A percentile compares a stretch with the other conserved stretches of the same genome.
Conservation (phyloP, 1,140 invertebrate genomes). For the Rhynchophorus ferrugineus region DNA sequence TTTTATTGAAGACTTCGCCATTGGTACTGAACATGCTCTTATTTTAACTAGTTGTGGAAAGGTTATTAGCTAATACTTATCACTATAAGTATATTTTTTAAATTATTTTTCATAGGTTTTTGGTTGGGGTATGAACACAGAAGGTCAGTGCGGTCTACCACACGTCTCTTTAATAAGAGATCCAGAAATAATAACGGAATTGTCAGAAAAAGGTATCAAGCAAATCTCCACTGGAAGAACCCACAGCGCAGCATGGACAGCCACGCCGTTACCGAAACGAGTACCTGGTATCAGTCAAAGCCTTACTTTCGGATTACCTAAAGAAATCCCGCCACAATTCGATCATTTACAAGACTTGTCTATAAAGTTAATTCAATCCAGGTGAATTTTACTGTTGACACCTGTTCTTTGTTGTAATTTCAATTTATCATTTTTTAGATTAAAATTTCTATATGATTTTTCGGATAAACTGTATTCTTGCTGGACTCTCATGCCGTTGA, state of each 20-base stretch:
- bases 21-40: conserved; percentile 58
- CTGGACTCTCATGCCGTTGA: conserved; percentile 54
- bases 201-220: conserved; percentile 51
- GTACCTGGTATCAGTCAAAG: conserved; percentile 43
- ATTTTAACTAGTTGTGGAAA: conserved; percentile 51
- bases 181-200: conserved; percentile 47
- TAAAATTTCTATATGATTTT: conserved; percentile 54
- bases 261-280: conserved; percentile 44
- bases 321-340: conserved; percentile 51
- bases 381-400: conserved; percentile 4
- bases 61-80: conserved; percentile 34
- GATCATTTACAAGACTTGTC: conserved; percentile 45
- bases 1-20: conserved; percentile 52
- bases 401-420: no score
- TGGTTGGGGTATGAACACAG: conserved; percentile 59
- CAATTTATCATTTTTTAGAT: conserved; percentile 37
- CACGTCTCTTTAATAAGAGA: conserved; percentile 49
- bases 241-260: conserved; percentile 60
- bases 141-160: conserved; percentile 56
- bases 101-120: conserved; percentile 30
- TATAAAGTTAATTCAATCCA: conserved; percentile 46
- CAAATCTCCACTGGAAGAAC: conserved; percentile 55
- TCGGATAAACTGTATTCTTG: conserved; percentile 57
- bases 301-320: conserved; percentile 49
- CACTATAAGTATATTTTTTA: not conserved